Percentiles rank a stretch among this genome's conserved stretches.
Evolutionary conservation across 92 coral and sea anemone genomes (phyloP).

Genomic region (Desmophyllum pertusum): DNA sequence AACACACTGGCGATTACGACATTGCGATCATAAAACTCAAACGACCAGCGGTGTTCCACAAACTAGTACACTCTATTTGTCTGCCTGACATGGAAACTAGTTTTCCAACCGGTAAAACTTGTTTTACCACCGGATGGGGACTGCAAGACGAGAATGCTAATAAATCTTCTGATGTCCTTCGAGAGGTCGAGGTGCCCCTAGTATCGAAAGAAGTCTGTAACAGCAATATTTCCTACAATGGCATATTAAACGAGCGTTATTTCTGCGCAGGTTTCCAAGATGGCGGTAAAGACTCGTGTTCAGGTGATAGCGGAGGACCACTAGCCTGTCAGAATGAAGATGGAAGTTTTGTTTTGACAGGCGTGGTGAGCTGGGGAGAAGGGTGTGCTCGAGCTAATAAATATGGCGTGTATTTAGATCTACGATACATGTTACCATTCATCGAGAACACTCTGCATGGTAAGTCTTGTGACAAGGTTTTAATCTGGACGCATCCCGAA

Average conservation of each 20-base stretch:
- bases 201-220: constrained; percentile 83
- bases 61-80: constrained; percentile 79
- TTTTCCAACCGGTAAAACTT: constrained; percentile 65
- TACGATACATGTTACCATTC: constrained; percentile 77
- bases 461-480: constrained; percentile 37
- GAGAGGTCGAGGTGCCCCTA: constrained; percentile 74
- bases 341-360: constrained; percentile 86
- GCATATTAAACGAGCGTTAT: constrained; percentile 69
- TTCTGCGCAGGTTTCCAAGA: constrained; percentile 87
- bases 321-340: constrained; percentile 80
- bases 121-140: constrained; percentile 97
- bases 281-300: constrained; percentile 88
- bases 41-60: constrained; percentile 84
- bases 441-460: constrained; percentile 86
- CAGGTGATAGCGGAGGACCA: constrained; percentile 98
- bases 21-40: constrained; percentile 87
- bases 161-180: constrained; percentile 85
- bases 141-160: constrained; percentile 43
- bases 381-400: constrained; percentile 84
- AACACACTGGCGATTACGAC: constrained; percentile 83
- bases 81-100: constrained; percentile 70
- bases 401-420: constrained; percentile 90
- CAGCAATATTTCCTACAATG: constrained; percentile 80
- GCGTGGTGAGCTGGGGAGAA: constrained; percentile 90
- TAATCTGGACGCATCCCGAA: no score